phyloP scores from a whole-genome alignment of 2,888 invertebrate genomes.

The Oligia strigilis region DNA sequence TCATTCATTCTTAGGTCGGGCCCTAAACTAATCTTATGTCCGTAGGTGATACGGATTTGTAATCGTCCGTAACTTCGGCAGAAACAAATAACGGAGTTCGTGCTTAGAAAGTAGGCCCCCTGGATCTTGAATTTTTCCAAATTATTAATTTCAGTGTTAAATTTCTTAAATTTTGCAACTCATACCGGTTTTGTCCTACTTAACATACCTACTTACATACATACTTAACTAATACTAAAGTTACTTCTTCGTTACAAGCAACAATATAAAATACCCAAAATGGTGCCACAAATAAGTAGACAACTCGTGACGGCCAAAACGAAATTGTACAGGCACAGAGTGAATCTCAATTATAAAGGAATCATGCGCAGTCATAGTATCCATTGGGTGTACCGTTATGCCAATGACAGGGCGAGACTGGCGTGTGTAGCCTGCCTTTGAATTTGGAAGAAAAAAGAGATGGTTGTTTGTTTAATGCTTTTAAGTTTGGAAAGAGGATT shows the following conservation, averaged over 20 bases:
- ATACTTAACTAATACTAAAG: background rate
- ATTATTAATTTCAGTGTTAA: background rate
- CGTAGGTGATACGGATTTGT: background rate
- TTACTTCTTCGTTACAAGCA: constrained; percentile 6
- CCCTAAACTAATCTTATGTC: background rate
- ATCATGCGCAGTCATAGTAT: constrained; percentile 86
- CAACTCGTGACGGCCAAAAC: constrained; percentile 61
- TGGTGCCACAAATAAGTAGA: constrained; percentile 33
- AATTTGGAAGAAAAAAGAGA: constrained; percentile 31
- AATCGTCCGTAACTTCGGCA: background rate
- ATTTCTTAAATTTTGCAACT: background rate
- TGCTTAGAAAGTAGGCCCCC: background rate
- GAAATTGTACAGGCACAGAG: constrained; percentile 68
- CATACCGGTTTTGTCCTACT: background rate
- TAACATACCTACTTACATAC: background rate
- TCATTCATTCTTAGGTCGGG: background rate
- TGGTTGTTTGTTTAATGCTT: constrained; percentile 34
- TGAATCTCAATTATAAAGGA: constrained; percentile 84
- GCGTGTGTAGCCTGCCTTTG: constrained; percentile 35
- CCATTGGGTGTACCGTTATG: constrained; percentile 84
- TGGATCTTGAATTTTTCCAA: background rate
- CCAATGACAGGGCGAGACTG: constrained; percentile 79
- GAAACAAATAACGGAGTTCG: background rate
- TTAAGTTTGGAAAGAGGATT: constrained; percentile 35
- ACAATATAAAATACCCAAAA: constrained; percentile 19